Percentiles rank a stretch among this genome's conserved stretches.
These are phyloP conservation scores for Andrena chrysosceles DNA, from an alignment of 2,888 invertebrate genomes.

Conservation along the genomic window DNA sequence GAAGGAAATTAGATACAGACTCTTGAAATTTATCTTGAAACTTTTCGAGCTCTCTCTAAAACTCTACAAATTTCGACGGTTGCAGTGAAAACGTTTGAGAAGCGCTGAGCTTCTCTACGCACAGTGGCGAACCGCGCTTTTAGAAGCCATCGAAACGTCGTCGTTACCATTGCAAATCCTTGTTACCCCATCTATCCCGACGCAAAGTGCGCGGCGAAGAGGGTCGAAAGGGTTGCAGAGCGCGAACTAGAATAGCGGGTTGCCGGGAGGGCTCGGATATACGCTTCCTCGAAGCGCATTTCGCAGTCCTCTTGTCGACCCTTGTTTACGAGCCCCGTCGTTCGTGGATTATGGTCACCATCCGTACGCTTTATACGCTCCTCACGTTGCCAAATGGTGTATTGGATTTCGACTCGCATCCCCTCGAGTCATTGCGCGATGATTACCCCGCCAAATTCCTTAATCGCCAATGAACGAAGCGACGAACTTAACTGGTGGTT, in stretches of 20 bases:
- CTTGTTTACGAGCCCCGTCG: conserved; percentile 64
- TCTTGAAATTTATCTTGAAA: no score
- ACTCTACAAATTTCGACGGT: background rate
- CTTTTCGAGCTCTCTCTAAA: no score
- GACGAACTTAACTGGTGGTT: background rate
- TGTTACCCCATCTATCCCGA: conserved; percentile 53
- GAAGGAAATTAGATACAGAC: no score
- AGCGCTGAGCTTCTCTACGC: conserved; percentile 17
- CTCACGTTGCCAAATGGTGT: conserved; percentile 24
- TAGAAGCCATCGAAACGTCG: conserved; percentile 52
- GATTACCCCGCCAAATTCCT: conserved; percentile 16
- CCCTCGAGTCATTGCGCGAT: conserved; percentile 8
- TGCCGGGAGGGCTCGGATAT: conserved; percentile 31
- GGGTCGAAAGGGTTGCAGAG: conserved; percentile 26
- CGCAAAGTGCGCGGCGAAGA: conserved; percentile 39
- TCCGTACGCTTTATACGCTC: conserved; percentile 48
- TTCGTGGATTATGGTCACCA: conserved; percentile 58
- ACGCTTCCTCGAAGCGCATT: conserved; percentile 52
- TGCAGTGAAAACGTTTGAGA: conserved; percentile 35
- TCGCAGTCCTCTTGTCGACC: conserved; percentile 43
- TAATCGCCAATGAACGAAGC: background rate
- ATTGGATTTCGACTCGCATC: conserved; percentile 28
- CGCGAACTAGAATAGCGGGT: conserved; percentile 27
- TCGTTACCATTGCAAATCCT: conserved; percentile 70
- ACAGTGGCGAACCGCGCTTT: conserved; percentile 43